Evolutionary conservation across 2,797 vertebrate species (phyloP).

Genomic region (Acipenser transmontanus): DNA sequence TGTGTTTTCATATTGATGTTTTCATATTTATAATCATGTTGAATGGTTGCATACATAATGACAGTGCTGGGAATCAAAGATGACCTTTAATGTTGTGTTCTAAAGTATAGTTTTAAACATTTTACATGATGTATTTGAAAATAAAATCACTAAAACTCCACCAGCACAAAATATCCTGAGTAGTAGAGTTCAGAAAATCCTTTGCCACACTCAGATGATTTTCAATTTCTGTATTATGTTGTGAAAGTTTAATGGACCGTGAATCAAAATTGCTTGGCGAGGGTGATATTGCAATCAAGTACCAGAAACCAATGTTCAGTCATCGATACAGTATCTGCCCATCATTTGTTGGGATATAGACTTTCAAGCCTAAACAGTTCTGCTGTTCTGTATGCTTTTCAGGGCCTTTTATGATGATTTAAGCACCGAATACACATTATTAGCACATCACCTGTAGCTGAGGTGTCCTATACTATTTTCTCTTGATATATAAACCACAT

Average conservation of each 20-base stretch:
- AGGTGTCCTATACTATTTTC: background rate
- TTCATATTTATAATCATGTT: no score
- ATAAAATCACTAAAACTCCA: background rate
- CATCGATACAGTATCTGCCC: background rate
- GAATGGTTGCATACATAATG: no score
- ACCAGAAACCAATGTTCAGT: slow-evolving; percentile 8
- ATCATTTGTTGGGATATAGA: background rate
- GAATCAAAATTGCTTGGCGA: slow-evolving; percentile 2
- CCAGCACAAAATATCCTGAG: background rate
- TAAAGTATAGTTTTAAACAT: background rate
- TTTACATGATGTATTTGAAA: background rate
- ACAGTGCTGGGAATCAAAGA: background rate
- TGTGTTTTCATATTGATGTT: no score
- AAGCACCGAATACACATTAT: background rate
- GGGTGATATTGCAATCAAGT: background rate
- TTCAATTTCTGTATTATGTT: slow-evolving; percentile 6
- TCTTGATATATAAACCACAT: background rate
- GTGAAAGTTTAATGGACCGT: slow-evolving; percentile 12
- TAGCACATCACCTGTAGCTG: background rate
- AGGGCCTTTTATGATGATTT: background rate
- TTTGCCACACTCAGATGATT: slow-evolving; percentile 12
- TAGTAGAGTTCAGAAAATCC: background rate
- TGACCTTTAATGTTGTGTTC: background rate
- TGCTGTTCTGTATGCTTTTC: background rate
- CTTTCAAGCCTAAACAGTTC: background rate